Evolutionary conservation across 2,888 invertebrate genomes (phyloP).

Genomic region (Drosophila anomalata): DNA sequence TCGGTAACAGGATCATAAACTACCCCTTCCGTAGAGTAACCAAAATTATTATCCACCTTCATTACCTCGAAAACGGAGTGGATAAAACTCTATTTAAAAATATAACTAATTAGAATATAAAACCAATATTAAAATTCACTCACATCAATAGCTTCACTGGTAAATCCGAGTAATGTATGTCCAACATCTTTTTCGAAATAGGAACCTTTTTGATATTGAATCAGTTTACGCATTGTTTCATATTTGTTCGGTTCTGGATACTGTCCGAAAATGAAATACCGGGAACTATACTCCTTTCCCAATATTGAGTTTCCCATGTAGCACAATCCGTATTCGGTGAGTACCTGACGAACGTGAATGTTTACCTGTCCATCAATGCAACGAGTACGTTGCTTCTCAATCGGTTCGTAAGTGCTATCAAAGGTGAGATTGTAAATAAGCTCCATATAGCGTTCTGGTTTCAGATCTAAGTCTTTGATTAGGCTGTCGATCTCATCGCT

Average conservation of each 20-base stretch:
- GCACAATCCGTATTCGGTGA: conserved; percentile 83
- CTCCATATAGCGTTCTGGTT: conserved; percentile 81
- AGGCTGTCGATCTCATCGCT: conserved; percentile 68
- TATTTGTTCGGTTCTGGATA: conserved; percentile 52
- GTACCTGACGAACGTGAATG: conserved; percentile 75
- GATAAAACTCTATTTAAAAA: conserved; percentile 67
- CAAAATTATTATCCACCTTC: conserved; percentile 74
- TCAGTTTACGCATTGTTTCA: conserved; percentile 10
- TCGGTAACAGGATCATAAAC: conserved; percentile 67
- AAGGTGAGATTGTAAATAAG: conserved; percentile 82
- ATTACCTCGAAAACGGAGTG: conserved; percentile 82
- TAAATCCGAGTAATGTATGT: conserved; percentile 77
- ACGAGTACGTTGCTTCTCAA: conserved; percentile 57
- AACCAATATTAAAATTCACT: not conserved
- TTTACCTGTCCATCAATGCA: conserved; percentile 61
- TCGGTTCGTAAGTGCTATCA: conserved; percentile 62
- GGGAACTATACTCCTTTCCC: conserved; percentile 73
- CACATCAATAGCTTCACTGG: conserved; percentile 61
- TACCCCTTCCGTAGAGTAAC: conserved; percentile 65
- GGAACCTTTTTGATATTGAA: conserved; percentile 58
- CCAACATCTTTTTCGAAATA: conserved; percentile 77
- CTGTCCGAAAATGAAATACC: conserved; percentile 71
- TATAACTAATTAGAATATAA: not conserved
- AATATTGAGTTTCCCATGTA: conserved; percentile 77
- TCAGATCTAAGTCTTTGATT: conserved; percentile 62